phyloP scores from a whole-genome alignment of 2,888 invertebrate genomes.

The Anarsia innoxiella region DNA sequence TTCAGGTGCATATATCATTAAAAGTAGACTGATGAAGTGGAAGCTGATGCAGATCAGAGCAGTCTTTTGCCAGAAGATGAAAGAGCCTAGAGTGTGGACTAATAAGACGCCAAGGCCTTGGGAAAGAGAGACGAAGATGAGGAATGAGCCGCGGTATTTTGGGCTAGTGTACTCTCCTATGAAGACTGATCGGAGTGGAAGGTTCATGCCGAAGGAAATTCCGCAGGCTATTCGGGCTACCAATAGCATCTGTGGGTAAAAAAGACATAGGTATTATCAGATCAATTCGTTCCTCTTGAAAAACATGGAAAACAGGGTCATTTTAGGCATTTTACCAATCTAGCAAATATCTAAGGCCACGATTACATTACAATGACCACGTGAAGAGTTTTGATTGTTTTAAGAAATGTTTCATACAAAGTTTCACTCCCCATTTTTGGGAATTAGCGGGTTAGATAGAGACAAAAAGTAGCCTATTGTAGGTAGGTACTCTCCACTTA shows the following conservation, averaged over 20 bases:
- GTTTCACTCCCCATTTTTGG: background rate
- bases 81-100: slow-evolving; percentile 76
- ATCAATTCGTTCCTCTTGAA: background rate
- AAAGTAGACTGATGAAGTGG: slow-evolving; percentile 55
- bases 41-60: slow-evolving; percentile 61
- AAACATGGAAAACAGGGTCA: background rate
- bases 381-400: background rate
- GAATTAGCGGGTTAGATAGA: no score
- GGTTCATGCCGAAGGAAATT: slow-evolving; percentile 64
- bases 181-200: slow-evolving; percentile 61
- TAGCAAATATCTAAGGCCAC: no score
- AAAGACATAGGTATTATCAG: background rate
- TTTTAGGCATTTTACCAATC: background rate
- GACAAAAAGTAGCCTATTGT: no score
- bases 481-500: background rate
- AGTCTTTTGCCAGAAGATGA: slow-evolving; percentile 70
- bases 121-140: slow-evolving; percentile 72
- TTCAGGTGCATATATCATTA: slow-evolving; percentile 65
- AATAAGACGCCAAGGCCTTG: slow-evolving; percentile 76
- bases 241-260: slow-evolving; percentile 5
- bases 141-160: slow-evolving; percentile 75
- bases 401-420: background rate
- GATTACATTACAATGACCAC: background rate
- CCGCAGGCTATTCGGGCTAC: slow-evolving; percentile 32
- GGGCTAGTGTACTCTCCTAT: slow-evolving; percentile 75